Percentiles rank a stretch among this genome's conserved stretches.
Evolutionary conservation across 23 tunicate species (phyloP).

Genomic region (Styela clava): DNA sequence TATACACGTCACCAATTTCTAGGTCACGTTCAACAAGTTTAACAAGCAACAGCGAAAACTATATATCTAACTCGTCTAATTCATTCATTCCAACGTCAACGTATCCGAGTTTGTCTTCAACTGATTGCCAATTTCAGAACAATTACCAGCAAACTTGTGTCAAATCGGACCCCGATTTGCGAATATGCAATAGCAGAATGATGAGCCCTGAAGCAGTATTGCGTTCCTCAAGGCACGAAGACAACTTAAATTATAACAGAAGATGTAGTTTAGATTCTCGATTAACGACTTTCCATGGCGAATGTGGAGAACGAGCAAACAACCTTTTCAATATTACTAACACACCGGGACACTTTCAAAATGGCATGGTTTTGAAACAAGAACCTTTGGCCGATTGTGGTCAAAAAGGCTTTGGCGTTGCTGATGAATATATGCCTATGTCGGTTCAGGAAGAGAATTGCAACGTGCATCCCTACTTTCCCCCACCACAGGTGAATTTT

Average conservation of each 20-base stretch:
- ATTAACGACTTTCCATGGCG: neutral
- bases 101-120: neutral
- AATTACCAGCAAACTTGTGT: neutral
- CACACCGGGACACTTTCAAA: constrained; percentile 1
- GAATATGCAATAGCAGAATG: constrained; percentile 4
- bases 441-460: constrained; percentile 2
- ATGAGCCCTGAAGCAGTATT: constrained; percentile 7
- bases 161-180: constrained; percentile 10
- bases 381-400: constrained; percentile 5
- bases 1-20: constrained; percentile 20
- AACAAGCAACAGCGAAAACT: constrained; percentile 46
- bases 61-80: constrained; percentile 27
- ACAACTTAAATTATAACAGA: constrained; percentile 2
- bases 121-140: constrained; percentile 3
- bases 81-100: constrained; percentile 4
- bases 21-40: constrained; percentile 73
- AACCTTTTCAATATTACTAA: constrained; percentile 13
- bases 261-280: constrained; percentile 28
- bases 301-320: neutral
- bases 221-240: constrained; percentile 24
- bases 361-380: constrained; percentile 14
- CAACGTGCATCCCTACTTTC: constrained; percentile 49
- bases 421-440: constrained; percentile 1
- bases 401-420: neutral
- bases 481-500: constrained; percentile 62